Conservation (phyloP, 2,113 vertebrate genomes). For the Mus musculus region GRCm39 chr1:151315001-151315500, state of each 20-base stretch:
- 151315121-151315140: not conserved
- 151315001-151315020: not conserved
- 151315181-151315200: not conserved
- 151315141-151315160: not conserved
- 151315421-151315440: not conserved
- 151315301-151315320: slow-evolving; percentile 90
- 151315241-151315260: slow-evolving; percentile 49
- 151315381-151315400: not conserved
- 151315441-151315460: not conserved
- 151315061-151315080: not conserved
- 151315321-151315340: slow-evolving; percentile 90
- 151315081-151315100: not conserved
- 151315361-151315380: slow-evolving; percentile 40
- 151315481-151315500: not conserved
- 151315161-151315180: not conserved
- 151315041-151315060: not conserved
- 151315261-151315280: slow-evolving; percentile 96
- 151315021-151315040: not conserved
- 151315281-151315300: slow-evolving; percentile 96
- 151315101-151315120: not conserved
- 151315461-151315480: not conserved
- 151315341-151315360: slow-evolving; percentile 17
- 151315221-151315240: not conserved
- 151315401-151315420: not conserved
- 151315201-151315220: not conserved